These are phyloP conservation scores for Neoniphon sammara DNA, from an alignment of 2,797 vertebrate genomes.

Conservation along the genomic window DNA sequence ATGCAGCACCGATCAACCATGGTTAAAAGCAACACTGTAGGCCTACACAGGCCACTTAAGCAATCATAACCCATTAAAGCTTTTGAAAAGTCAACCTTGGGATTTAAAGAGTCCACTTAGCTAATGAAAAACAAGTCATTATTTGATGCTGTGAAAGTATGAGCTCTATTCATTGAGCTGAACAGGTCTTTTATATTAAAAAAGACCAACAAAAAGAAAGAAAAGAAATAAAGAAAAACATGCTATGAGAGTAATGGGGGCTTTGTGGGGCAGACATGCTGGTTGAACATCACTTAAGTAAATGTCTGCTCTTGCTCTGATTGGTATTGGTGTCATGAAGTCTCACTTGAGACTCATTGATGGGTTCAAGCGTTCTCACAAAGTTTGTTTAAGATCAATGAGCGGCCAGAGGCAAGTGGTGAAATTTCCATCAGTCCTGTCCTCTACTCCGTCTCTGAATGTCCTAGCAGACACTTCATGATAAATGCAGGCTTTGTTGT, in stretches of 20 bases:
- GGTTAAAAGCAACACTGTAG: slow-evolving; percentile 28
- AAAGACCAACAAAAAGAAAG: too few relatives aligned
- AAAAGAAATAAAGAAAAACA: slow-evolving; percentile 43
- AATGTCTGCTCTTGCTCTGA: slow-evolving; percentile 73
- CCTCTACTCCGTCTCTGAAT: slow-evolving; percentile 5
- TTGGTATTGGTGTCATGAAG: slow-evolving; percentile 70
- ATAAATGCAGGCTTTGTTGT: slow-evolving; percentile 32
- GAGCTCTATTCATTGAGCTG: slow-evolving; percentile 52
- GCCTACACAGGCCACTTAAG: slow-evolving; percentile 52
- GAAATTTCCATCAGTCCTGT: slow-evolving; percentile 36
- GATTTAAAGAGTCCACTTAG: slow-evolving; percentile 75
- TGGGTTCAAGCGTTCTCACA: slow-evolving; percentile 50
- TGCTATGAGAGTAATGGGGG: slow-evolving; percentile 68
- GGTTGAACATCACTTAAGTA: slow-evolving; percentile 74
- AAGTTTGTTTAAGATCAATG: slow-evolving; percentile 68
- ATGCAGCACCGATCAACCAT: slow-evolving; percentile 11
- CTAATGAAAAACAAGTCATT: slow-evolving; percentile 73
- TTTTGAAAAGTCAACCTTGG: slow-evolving; percentile 70
- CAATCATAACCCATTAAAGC: slow-evolving; percentile 68
- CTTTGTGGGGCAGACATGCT: slow-evolving; percentile 66
- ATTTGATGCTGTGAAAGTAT: slow-evolving; percentile 51
- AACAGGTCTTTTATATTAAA: slow-evolving; percentile 24
- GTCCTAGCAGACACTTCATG: slow-evolving; percentile 6
- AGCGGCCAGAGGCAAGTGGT: slow-evolving; percentile 48
- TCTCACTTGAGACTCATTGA: slow-evolving; percentile 58